These are phyloP conservation scores for Nudaria mundana DNA, from an alignment of 2,888 invertebrate genomes.

Conservation along the genomic window DNA sequence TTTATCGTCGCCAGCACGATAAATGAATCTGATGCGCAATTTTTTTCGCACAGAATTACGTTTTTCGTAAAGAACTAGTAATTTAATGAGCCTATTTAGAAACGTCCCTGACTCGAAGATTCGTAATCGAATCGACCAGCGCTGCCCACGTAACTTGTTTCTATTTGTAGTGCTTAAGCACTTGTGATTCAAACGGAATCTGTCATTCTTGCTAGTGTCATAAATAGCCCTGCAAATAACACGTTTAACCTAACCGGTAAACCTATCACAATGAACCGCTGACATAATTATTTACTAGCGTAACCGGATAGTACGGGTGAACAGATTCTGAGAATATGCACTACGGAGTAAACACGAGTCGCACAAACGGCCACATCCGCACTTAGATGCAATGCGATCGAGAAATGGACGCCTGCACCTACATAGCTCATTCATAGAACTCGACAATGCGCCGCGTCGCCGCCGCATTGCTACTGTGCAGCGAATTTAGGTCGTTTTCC, in stretches of 20 bases:
- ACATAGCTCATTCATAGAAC: conserved; percentile 64
- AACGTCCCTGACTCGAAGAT: conserved; percentile 61
- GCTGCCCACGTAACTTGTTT: conserved; percentile 69
- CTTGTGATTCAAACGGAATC: conserved; percentile 53
- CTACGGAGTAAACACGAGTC: conserved; percentile 53
- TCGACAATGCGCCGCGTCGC: conserved; percentile 48
- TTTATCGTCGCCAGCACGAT: conserved; percentile 67
- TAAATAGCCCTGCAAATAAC: conserved; percentile 36
- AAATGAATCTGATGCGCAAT: conserved; percentile 59
- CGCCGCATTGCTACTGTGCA: conserved; percentile 45
- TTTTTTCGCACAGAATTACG: conserved; percentile 52
- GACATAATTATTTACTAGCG: conserved; percentile 72
- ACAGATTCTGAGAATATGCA: conserved; percentile 62
- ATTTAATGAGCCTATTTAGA: conserved; percentile 54
- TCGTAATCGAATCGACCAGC: conserved; percentile 56
- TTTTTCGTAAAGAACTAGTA: conserved; percentile 50
- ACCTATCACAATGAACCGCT: conserved; percentile 63
- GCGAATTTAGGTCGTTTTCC: conserved; percentile 57
- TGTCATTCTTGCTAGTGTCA: conserved; percentile 49
- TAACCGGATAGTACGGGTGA: conserved; percentile 61
- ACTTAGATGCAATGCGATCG: conserved; percentile 55
- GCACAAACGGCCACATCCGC: conserved; percentile 55
- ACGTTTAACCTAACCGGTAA: conserved; percentile 41
- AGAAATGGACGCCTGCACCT: conserved; percentile 46
- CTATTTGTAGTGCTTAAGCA: conserved; percentile 59